A percentile compares a stretch with the other conserved stretches of the same genome.
Conservation (phyloP, 2,797 vertebrate species). For the Manis pentadactyla region DNA sequence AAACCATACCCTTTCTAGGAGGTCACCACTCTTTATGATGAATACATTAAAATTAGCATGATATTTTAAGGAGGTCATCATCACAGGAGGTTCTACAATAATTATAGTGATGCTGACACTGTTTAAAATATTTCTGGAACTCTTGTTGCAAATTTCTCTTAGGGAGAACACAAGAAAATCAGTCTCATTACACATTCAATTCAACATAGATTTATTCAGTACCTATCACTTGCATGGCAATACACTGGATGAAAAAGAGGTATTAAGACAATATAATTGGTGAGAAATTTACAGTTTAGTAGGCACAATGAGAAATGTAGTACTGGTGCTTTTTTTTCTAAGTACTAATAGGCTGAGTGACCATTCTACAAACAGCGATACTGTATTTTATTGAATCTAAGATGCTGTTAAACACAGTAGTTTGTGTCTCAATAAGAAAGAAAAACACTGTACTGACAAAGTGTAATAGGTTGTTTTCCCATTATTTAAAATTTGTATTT, state of each 20-base stretch:
- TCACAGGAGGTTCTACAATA: conserved; percentile 2
- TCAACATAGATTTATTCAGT: not conserved
- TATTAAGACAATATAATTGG: not conserved
- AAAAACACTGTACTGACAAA: not conserved
- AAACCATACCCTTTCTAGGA: not conserved
- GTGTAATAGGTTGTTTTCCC: not conserved
- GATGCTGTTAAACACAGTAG: not conserved
- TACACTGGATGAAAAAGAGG: not conserved
- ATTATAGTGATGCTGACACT: not conserved
- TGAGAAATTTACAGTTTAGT: not conserved
- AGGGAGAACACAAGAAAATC: not conserved
- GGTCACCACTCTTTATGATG: not conserved
- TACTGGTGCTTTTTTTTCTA: not conserved
- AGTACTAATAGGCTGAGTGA: not conserved
- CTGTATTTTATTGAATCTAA: not conserved
- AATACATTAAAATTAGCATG: conserved; percentile 47
- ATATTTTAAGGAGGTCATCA: conserved; percentile 41
- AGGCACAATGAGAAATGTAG: not conserved
- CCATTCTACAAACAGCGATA: not conserved
- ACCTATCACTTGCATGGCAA: not conserved
- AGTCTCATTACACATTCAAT: not conserved
- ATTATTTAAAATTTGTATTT: conserved; percentile 17
- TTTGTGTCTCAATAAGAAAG: not conserved
- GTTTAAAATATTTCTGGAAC: conserved; percentile 14
- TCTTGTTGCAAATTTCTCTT: not conserved